A percentile compares a stretch with the other conserved stretches of the same genome.
Evolutionary conservation across 2,888 invertebrate genomes (phyloP).

Genomic region (Agriotes lineatus): DNA sequence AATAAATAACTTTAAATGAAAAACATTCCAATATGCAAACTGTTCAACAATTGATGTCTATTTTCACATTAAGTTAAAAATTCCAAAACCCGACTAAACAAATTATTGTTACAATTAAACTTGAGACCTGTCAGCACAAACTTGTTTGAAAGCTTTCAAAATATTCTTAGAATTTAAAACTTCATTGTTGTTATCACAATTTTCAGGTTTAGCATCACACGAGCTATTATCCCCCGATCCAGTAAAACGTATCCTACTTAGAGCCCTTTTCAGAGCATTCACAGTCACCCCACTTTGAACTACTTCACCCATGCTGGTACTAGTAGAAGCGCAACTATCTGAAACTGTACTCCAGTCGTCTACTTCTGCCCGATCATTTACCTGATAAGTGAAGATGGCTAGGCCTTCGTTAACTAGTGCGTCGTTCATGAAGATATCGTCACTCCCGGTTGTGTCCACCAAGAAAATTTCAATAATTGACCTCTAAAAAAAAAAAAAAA

Average conservation of each 20-base stretch:
- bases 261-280: too few species aligned
- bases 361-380: too few species aligned
- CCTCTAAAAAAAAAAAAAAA: constrained; percentile 40
- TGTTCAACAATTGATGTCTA: too few species aligned
- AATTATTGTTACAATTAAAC: too few species aligned
- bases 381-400: constrained; percentile 62
- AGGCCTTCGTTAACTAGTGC: constrained; percentile 67
- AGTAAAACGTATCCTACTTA: too few species aligned
- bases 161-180: constrained; percentile 15
- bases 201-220: background rate
- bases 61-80: too few species aligned
- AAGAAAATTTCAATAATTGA: constrained; percentile 62
- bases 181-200: background rate
- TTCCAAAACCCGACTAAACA: too few species aligned
- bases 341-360: background rate
- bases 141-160: constrained; percentile 7
- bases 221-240: too few species aligned
- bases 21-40: too few species aligned
- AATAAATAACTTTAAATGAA: too few species aligned
- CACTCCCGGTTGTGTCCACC: constrained; percentile 66
- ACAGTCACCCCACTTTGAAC: too few species aligned
- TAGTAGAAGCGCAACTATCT: background rate
- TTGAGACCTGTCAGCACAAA: too few species aligned
- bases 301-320: background rate
- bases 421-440: constrained; percentile 68